phyloP scores from a whole-genome alignment of 2,888 invertebrate species.

The Thera obeliscata region DNA sequence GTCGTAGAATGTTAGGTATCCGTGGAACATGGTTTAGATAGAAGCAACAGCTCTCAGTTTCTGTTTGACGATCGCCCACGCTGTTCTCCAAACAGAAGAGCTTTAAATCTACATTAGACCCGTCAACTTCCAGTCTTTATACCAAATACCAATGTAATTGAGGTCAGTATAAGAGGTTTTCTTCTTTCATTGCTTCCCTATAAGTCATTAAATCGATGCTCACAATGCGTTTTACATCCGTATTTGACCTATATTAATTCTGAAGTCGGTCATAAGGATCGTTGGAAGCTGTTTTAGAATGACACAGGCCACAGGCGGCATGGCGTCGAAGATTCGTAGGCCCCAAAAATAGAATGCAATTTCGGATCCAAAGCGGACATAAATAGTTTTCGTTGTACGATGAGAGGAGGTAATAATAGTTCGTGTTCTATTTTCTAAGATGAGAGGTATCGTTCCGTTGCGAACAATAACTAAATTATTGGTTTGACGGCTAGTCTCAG shows the following conservation, averaged over 20 bases:
- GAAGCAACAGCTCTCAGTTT: not conserved
- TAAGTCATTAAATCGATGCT: not conserved
- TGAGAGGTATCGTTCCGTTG: slow-evolving; percentile 18
- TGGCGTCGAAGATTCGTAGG: slow-evolving; percentile 49
- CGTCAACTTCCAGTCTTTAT: not conserved
- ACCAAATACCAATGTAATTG: not conserved
- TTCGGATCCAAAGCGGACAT: slow-evolving; percentile 48
- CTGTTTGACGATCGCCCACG: too few species aligned
- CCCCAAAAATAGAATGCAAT: slow-evolving; percentile 58
- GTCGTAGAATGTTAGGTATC: not conserved
- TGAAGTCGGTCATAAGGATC: not conserved
- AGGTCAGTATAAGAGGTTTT: not conserved
- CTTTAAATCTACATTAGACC: not conserved
- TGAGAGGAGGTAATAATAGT: slow-evolving; percentile 51
- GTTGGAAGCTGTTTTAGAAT: slow-evolving; percentile 6
- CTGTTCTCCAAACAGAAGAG: not conserved
- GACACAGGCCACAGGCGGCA: slow-evolving; percentile 2
- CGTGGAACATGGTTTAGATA: not conserved
- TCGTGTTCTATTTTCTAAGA: slow-evolving; percentile 38
- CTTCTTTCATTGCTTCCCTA: not conserved
- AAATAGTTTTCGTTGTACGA: slow-evolving; percentile 51
- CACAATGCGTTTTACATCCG: not conserved
- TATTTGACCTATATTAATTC: slow-evolving; percentile 10
- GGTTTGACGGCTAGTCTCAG: slow-evolving; percentile 15
- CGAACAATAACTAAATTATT: slow-evolving; percentile 25